These are phyloP conservation scores for Entelurus aequoreus DNA, from an alignment of 2,113 vertebrate genomes.

Conservation along the genomic window DNA sequence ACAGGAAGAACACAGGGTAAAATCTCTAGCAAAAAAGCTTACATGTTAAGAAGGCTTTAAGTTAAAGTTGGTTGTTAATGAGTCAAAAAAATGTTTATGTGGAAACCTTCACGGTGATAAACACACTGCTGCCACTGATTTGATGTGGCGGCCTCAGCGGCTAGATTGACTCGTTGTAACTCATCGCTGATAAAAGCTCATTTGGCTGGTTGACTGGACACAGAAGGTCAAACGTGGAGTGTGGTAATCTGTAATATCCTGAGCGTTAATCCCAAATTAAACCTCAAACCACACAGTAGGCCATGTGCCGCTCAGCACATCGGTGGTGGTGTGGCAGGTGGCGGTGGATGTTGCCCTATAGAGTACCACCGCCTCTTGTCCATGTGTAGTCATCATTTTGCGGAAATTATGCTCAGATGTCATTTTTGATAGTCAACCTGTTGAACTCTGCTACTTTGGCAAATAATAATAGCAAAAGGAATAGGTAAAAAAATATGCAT, in stretches of 20 bases:
- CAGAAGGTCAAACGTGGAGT: conserved; percentile 47
- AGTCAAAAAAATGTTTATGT: conserved; percentile 14
- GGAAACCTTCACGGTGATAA: conserved; percentile 33
- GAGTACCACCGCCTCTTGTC: conserved; percentile 7
- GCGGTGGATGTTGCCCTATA: conserved; percentile 29
- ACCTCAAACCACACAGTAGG: conserved; percentile 34
- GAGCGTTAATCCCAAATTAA: conserved; percentile 61
- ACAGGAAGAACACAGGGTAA: no score
- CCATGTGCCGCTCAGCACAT: conserved; percentile 45
- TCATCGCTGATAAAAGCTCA: conserved; percentile 46
- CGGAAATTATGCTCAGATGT: not conserved
- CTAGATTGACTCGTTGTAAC: conserved; percentile 28
- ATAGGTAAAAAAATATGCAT: no score
- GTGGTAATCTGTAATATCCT: conserved; percentile 56
- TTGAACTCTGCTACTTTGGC: no score
- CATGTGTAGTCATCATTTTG: conserved; percentile 11
- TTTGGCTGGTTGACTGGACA: conserved; percentile 26
- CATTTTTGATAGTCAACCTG: not conserved
- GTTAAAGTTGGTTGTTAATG: conserved; percentile 20
- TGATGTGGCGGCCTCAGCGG: conserved; percentile 6
- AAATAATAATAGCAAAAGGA: no score
- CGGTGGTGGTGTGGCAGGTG: conserved; percentile 7
- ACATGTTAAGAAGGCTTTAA: conserved; percentile 17
- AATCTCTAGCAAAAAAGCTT: no score
- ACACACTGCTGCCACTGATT: conserved; percentile 27